Evolutionary conservation across 1,140 invertebrate species (phyloP).

Genomic region (Listronotus oregonensis): DNA sequence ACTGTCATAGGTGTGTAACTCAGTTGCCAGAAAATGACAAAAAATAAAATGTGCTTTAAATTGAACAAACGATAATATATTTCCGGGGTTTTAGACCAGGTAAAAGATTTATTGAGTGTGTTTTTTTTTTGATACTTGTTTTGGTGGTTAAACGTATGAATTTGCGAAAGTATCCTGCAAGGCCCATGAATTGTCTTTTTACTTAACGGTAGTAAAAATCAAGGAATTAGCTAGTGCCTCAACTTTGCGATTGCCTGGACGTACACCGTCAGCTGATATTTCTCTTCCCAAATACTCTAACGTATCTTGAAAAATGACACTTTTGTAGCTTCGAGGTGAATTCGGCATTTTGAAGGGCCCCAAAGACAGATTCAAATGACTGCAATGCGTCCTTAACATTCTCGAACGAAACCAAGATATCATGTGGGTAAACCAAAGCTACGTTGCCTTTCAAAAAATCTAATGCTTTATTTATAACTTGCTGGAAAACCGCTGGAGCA

Average conservation of each 20-base stretch:
- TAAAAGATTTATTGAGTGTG: too few relatives aligned
- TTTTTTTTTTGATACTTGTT: too few relatives aligned
- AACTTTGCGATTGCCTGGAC: conserved; percentile 1
- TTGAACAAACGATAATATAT: too few relatives aligned
- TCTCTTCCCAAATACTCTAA: conserved; percentile 8
- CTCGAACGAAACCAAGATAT: neutral
- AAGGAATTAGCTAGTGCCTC: neutral
- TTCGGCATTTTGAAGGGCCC: conserved; percentile 1
- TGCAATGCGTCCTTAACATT: conserved; percentile 1
- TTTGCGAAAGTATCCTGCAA: too few relatives aligned
- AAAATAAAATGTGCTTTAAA: too few relatives aligned
- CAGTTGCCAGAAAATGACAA: too few relatives aligned
- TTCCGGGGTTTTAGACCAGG: too few relatives aligned
- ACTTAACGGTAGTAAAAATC: conserved; percentile 1
- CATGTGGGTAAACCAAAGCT: neutral
- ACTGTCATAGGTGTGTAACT: too few relatives aligned
- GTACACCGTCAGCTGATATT: conserved; percentile 2
- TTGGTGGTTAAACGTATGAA: too few relatives aligned
- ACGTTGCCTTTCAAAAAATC: neutral
- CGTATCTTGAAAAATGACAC: conserved; percentile 6
- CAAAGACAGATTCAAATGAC: neutral
- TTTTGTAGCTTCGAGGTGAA: conserved; percentile 7
- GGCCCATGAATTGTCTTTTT: conserved; percentile 2
- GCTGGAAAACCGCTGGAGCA: too few relatives aligned
- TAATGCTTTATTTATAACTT: neutral